phyloP scores from a whole-genome alignment of 2,888 invertebrate species.

The Drosophila dives region DNA sequence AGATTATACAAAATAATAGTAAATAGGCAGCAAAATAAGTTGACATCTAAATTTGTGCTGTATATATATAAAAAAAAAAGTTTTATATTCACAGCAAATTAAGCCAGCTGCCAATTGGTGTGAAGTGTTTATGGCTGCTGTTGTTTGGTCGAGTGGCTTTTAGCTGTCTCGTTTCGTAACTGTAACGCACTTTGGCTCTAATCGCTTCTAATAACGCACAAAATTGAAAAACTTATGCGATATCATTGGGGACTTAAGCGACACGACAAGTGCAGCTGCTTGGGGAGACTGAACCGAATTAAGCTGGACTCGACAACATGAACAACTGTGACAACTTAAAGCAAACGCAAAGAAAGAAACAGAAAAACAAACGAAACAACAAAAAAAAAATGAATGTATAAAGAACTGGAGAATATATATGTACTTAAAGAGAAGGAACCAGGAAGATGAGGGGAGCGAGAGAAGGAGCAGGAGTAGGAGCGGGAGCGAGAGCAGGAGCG shows the following conservation, averaged over 20 bases:
- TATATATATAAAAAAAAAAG: conserved; percentile 8
- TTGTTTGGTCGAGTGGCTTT: conserved; percentile 23
- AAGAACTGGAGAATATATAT: not conserved
- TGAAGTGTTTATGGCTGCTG: conserved; percentile 62
- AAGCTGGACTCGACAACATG: conserved; percentile 76
- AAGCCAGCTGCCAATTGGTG: conserved; percentile 66
- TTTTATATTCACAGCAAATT: conserved; percentile 49
- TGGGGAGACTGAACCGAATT: conserved; percentile 48
- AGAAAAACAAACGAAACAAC: conserved; percentile 19
- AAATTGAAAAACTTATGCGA: conserved; percentile 84
- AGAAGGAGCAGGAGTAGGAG: too few relatives aligned
- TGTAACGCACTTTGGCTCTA: conserved; percentile 66
- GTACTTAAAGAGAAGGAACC: conserved; percentile 6
- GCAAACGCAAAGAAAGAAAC: conserved; percentile 66
- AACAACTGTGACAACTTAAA: conserved; percentile 79
- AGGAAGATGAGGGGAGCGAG: not conserved
- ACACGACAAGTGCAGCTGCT: conserved; percentile 74
- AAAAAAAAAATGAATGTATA: conserved; percentile 1
- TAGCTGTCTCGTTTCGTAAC: conserved; percentile 12
- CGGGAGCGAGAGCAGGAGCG: too few relatives aligned
- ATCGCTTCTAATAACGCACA: conserved; percentile 84
- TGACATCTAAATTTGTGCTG: conserved; percentile 1
- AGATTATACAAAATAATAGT: conserved; percentile 2
- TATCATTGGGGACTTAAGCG: conserved; percentile 79
- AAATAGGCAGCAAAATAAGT: not conserved